Evolutionary conservation across 2,888 invertebrate species (phyloP).

Genomic region (Tanytarsus gracilentus): DNA sequence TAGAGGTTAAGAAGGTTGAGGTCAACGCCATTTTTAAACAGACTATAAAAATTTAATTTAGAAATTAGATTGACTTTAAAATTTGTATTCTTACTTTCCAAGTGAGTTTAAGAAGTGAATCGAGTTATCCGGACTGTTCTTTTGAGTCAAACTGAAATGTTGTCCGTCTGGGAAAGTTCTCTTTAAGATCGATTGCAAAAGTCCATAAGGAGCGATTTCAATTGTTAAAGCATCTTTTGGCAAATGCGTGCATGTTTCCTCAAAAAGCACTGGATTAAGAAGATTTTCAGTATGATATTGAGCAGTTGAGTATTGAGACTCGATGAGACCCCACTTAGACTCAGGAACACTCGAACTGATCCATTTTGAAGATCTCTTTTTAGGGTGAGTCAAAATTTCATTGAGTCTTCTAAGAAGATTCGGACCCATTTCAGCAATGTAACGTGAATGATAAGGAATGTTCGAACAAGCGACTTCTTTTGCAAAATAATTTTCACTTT

Average conservation of each 20-base stretch:
- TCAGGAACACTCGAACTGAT: conserved; percentile 66
- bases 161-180: conserved; percentile 48
- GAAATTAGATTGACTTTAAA: neutral
- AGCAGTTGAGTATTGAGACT: conserved; percentile 58
- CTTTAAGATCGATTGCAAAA: conserved; percentile 58
- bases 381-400: conserved; percentile 53
- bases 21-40: conserved; percentile 69
- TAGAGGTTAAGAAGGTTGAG: conserved; percentile 68
- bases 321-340: conserved; percentile 53
- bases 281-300: conserved; percentile 85
- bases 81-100: conserved; percentile 43
- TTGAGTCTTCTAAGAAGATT: conserved; percentile 53
- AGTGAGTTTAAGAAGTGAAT: conserved; percentile 41
- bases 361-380: conserved; percentile 61
- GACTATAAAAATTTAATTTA: conserved; percentile 46
- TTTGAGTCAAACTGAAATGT: conserved; percentile 53
- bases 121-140: conserved; percentile 46
- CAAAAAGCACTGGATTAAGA: conserved; percentile 50
- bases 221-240: conserved; percentile 56
- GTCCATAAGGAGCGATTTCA: conserved; percentile 61
- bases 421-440: conserved; percentile 60
- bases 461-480: conserved; percentile 69
- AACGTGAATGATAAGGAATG: conserved; percentile 74
- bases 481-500: conserved; percentile 61
- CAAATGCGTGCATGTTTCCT: conserved; percentile 53